phyloP scores from a whole-genome alignment of 2,113 vertebrate genomes.

The Rhipidura dahli region DNA sequence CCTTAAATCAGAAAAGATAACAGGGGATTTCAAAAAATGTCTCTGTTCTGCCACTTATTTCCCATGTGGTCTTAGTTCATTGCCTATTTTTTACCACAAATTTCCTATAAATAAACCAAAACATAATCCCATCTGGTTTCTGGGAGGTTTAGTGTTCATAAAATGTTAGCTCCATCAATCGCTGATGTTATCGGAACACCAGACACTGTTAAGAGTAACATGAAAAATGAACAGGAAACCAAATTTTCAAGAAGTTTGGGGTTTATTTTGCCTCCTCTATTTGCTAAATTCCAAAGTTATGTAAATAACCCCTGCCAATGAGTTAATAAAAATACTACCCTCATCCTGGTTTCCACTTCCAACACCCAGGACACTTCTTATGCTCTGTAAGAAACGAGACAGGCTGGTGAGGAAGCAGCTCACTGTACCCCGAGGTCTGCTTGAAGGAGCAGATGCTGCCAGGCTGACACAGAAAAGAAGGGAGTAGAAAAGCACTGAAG shows the following conservation, averaged over 20 bases:
- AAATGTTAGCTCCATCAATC: constrained; percentile 6
- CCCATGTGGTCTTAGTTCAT: not conserved
- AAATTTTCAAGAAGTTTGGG: not conserved
- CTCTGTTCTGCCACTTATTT: not conserved
- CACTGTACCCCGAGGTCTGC: not conserved
- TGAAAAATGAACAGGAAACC: not conserved
- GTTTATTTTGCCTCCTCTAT: not conserved
- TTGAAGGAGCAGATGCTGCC: not conserved
- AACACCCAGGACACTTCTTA: not conserved
- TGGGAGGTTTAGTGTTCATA: not conserved
- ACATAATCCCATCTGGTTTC: not conserved
- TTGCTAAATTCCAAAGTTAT: not conserved
- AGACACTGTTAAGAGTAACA: not conserved
- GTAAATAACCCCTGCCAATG: not conserved
- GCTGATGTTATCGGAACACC: not conserved
- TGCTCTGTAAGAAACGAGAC: not conserved
- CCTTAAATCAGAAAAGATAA: not conserved
- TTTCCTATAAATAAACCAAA: constrained; percentile 19
- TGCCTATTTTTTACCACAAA: not conserved
- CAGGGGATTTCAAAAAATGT: not conserved
- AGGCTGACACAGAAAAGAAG: not conserved
- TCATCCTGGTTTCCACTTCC: not conserved
- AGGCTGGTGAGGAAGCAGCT: not conserved
- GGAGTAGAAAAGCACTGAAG: not conserved
- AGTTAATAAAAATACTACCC: not conserved